These are phyloP conservation scores for Trachelus iudaicus DNA, from an alignment of 2,888 invertebrate genomes.

Conservation along the genomic window DNA sequence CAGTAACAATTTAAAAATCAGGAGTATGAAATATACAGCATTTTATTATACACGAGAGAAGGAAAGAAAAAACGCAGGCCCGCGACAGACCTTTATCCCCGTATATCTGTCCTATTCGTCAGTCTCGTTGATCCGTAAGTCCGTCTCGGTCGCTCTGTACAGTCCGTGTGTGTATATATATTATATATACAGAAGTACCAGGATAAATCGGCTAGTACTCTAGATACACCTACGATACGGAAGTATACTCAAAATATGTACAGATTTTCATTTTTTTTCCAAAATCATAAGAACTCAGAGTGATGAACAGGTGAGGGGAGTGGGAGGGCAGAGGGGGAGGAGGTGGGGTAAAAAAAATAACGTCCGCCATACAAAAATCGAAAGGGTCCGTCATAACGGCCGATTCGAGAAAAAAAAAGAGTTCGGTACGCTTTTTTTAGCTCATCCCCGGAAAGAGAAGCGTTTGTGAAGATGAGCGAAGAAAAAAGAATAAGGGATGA, in stretches of 20 bases:
- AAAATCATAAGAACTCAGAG: background rate
- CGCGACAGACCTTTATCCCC: background rate
- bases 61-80: background rate
- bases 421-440: background rate
- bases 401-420: background rate
- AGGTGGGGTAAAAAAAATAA: background rate
- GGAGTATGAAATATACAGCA: conserved; percentile 59
- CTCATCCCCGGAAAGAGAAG: background rate
- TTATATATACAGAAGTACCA: background rate
- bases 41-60: conserved; percentile 51
- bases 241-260: background rate
- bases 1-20: conserved; percentile 53
- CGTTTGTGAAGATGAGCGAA: no score
- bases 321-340: background rate
- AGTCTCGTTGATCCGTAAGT: background rate
- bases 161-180: background rate
- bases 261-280: background rate
- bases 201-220: background rate
- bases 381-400: background rate
- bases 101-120: background rate
- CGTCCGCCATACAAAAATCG: background rate
- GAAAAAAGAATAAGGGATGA: background rate
- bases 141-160: background rate
- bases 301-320: background rate
- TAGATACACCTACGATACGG: background rate